phyloP scores from a whole-genome alignment of 2,888 invertebrate species.

The Trichogramma dendrolimi region DNA sequence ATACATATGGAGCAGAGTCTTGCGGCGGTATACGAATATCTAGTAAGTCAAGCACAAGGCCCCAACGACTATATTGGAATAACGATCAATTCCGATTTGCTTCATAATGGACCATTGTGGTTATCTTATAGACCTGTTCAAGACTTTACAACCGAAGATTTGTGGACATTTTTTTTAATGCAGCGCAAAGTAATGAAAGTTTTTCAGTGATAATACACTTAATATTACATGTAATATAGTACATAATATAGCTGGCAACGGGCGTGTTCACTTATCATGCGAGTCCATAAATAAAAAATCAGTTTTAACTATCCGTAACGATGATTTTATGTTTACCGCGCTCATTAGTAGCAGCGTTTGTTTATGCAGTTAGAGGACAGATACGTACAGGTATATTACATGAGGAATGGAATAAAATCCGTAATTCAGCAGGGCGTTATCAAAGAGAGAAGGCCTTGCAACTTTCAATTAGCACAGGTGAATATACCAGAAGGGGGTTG shows the following conservation, averaged over 20 bases:
- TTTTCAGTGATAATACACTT: not conserved
- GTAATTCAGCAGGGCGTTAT: not conserved
- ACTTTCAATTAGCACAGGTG: too few relatives aligned
- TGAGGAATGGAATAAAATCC: conserved; percentile 3
- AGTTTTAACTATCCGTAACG: conserved; percentile 1
- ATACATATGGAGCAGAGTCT: too few relatives aligned
- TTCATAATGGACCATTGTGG: not conserved
- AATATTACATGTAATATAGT: not conserved
- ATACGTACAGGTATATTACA: not conserved
- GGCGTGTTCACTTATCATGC: not conserved
- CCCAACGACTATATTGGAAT: too few relatives aligned
- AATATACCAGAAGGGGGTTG: too few relatives aligned
- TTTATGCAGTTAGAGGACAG: not conserved
- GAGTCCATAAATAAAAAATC: conserved; percentile 2
- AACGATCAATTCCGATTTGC: too few relatives aligned
- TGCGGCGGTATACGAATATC: too few relatives aligned
- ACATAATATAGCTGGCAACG: not conserved
- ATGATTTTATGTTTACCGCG: conserved; percentile 6
- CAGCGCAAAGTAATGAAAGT: not conserved
- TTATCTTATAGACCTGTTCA: not conserved
- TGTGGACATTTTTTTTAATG: not conserved
- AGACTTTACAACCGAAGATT: not conserved
- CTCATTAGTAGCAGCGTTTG: not conserved
- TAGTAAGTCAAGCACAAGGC: too few relatives aligned
- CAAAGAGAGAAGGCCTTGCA: conserved; percentile 7